A percentile compares a stretch with the other conserved stretches of the same genome.
These are phyloP conservation scores for Halocynthia aurantium DNA, from an alignment of 23 tunicate genomes.

Conservation along the genomic window DNA sequence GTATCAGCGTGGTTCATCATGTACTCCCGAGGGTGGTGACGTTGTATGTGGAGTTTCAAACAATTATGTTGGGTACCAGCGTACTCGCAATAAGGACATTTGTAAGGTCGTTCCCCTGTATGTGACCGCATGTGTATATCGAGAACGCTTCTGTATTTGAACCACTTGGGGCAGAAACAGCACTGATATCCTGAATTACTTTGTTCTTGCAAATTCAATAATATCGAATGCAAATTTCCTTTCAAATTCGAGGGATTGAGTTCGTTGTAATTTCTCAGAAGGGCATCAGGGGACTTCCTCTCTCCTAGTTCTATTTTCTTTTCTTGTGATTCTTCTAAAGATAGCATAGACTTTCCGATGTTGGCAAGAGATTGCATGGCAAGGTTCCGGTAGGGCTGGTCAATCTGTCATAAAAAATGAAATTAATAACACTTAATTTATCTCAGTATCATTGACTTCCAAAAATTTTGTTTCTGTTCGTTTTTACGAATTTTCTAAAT, in stretches of 20 bases:
- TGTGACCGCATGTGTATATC: constrained; percentile 84
- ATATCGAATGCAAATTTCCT: not conserved
- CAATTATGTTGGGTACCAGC: constrained; percentile 94
- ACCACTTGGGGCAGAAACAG: constrained; percentile 67
- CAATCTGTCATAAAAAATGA: not conserved
- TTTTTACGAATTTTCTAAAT: not conserved
- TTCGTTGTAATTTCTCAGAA: not conserved
- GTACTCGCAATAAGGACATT: constrained; percentile 63
- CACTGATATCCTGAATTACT: constrained; percentile 35
- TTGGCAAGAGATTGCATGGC: constrained; percentile 86
- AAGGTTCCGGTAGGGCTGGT: constrained; percentile 52
- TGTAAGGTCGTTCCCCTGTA: constrained; percentile 88
- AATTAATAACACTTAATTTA: not conserved
- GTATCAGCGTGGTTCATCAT: not conserved
- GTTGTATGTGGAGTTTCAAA: constrained; percentile 75
- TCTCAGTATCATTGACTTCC: constrained; percentile 4
- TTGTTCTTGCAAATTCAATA: not conserved
- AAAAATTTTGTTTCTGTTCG: not conserved
- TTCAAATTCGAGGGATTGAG: not conserved
- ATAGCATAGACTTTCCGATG: constrained; percentile 46
- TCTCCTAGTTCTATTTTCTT: not conserved
- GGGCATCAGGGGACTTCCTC: not conserved
- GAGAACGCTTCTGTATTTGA: constrained; percentile 73
- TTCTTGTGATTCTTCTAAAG: not conserved
- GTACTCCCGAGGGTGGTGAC: constrained; percentile 64